Evolutionary conservation across 2,888 invertebrate genomes (phyloP), one percentile per base, ranked within the genome.

Genomic region (Therioaphis trifolii): DNA sequence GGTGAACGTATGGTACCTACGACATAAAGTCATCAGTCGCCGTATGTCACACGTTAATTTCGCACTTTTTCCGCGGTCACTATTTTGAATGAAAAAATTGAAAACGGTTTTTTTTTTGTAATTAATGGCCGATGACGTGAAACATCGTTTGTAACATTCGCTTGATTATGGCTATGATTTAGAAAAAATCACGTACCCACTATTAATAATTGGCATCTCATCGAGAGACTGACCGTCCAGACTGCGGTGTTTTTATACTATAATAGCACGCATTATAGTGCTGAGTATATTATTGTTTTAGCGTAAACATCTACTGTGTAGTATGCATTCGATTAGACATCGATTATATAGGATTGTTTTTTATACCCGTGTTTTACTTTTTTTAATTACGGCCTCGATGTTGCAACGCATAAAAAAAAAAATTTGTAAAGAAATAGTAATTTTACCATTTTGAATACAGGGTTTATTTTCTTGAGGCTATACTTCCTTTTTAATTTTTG

Each of bases 401-500:
- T 58, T 12, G 7, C 7, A 9, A 43, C 43, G 43, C 1, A 29
- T 52, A 29, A 29, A 75, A 40, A 15, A 71, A 69, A 18, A 74
- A 55, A 55, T 58, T 21, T 35, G 27, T 55, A 15, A 58, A 55
- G 18, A 24, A 35, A 15, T 40, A 12, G 40, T 49, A 40, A 71
- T 72, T 72, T 27, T 29, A 27, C n/a, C 49, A 43, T 24, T 1
- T 24, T 43, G n/a, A n/a, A 14, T 27, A 35, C 35, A 7, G 61
- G 9, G 27, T 55, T 61, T 76, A 15, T 46, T 29, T n/a, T 46
- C n/a, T 63, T 21, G 76, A 43, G 63, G 15, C 14, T 76, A 14
- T 40, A 77, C 46, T 80, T 80, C 52, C 68, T 55, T 52, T 78
- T 69, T 69, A 40, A 52, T 55, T 52, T 78, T 69, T 69, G 27